Evolutionary conservation across 2,113 vertebrate species (phyloP).

Genomic region (Bambusicola thoracicus): DNA sequence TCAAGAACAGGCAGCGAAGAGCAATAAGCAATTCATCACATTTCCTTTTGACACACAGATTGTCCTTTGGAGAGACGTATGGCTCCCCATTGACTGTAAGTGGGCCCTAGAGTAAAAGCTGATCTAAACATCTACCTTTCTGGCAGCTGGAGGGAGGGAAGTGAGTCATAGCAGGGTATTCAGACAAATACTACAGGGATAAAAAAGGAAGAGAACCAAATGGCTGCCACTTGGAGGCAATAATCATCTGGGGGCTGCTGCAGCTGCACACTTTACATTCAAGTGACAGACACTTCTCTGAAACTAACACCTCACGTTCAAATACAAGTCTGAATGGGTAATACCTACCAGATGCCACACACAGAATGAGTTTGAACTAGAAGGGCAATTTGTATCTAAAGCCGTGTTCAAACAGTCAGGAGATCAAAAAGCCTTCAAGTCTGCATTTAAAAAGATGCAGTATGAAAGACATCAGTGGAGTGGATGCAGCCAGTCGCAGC

Average conservation of each 20-base stretch:
- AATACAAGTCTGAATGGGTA: background rate
- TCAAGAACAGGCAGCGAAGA: background rate
- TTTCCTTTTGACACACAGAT: background rate
- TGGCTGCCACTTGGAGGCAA: background rate
- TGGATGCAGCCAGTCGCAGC: background rate
- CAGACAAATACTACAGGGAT: background rate
- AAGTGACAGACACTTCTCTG: constrained; percentile 20
- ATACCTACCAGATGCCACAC: background rate
- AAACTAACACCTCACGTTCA: constrained; percentile 3
- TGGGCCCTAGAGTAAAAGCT: background rate
- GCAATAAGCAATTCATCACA: background rate
- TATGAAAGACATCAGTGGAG: background rate
- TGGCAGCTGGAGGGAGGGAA: background rate
- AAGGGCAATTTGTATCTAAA: background rate
- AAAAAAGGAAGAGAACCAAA: background rate
- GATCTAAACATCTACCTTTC: background rate
- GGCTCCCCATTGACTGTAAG: background rate
- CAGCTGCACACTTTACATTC: constrained; percentile 34
- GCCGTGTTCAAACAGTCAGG: background rate
- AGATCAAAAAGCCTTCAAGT: background rate
- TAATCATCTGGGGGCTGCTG: background rate
- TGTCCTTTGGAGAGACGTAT: background rate
- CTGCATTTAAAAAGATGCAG: background rate
- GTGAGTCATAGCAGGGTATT: background rate
- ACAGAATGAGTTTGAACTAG: background rate